Evolutionary conservation across 2,797 vertebrate genomes (phyloP), one percentile per base, ranked within the genome.

Genomic region (Sarcophilus harrisii): DNA sequence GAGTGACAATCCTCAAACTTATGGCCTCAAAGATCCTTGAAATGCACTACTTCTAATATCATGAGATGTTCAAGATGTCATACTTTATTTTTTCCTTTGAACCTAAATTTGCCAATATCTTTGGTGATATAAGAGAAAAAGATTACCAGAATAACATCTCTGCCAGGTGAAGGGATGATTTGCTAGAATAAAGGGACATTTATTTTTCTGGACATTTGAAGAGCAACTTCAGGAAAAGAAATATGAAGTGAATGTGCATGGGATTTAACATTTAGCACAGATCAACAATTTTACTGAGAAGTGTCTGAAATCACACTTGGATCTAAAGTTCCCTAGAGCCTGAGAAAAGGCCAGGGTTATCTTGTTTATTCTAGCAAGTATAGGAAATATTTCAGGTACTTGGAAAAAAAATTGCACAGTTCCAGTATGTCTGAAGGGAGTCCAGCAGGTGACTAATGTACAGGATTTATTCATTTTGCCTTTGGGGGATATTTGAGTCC

Each of bases 181-280:
- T 94, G 18, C 92, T 94, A 91, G 92, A 93, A 92, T 92, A 94
- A 93, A 91, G 58, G 92, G 95, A 27, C 92, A 52, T 90, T n/a
- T 96, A 91, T 93, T 89, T 62, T 90, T 8, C 28, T 54, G 49
- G 38, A 90, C 92, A 32, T 93, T 49, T 81, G 73, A 54, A 95
- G 91, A 94, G 45, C 0, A 57, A 89, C 57, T 96, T 57, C 10
- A 93, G 73, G 45, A 60, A 58, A 93, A n/a, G 92, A 94, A 62
- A 29, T 28, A 90, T 45, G 8, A 66, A 73, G 91, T 92, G 87
- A 52, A 93, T 89, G 62, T 38, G 0, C 57, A 58, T 57, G 90
- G 52, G 58, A 95, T 93, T 60, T 96, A 92, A 32, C 13, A 95
- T 91, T 91, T 92, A 89, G 91, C 93, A 90, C 58, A 91, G 94